phyloP scores from a whole-genome alignment of 2,888 invertebrate species.

The Reticulitermes lucifugus region DNA sequence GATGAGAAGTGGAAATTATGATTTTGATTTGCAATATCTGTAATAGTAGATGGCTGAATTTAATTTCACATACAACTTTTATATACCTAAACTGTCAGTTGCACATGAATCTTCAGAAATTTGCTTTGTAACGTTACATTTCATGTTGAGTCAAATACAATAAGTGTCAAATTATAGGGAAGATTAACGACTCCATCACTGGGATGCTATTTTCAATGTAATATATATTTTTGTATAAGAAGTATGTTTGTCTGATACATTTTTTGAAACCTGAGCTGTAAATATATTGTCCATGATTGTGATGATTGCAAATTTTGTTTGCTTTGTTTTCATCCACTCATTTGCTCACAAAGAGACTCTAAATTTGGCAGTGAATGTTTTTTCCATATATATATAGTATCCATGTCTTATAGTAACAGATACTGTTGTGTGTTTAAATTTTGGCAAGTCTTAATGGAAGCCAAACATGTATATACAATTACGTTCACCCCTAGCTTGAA shows the following conservation, averaged over 20 bases:
- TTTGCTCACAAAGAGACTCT: constrained; percentile 23
- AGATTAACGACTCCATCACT: not conserved
- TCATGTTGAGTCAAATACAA: not conserved
- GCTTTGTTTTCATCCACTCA: constrained; percentile 15
- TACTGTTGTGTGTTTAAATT: constrained; percentile 35
- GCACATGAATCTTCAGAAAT: not conserved
- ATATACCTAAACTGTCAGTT: too few species aligned
- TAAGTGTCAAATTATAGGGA: not conserved
- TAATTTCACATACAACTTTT: too few species aligned
- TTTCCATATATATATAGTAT: constrained; percentile 13
- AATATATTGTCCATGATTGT: constrained; percentile 12
- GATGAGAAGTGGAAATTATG: not conserved
- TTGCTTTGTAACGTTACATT: not conserved
- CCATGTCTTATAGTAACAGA: constrained; percentile 17
- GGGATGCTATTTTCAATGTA: constrained; percentile 26
- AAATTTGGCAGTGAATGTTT: constrained; percentile 18
- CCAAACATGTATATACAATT: not conserved
- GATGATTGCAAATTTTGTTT: constrained; percentile 14
- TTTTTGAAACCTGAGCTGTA: constrained; percentile 29
- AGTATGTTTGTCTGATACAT: constrained; percentile 23
- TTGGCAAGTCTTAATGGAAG: constrained; percentile 18
- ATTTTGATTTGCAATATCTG: not conserved
- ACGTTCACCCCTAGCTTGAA: constrained; percentile 22
- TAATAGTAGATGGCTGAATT: not conserved
- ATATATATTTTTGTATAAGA: constrained; percentile 36